Evolutionary conservation across 2,888 invertebrate species (phyloP).

Genomic region (Empis livida): DNA sequence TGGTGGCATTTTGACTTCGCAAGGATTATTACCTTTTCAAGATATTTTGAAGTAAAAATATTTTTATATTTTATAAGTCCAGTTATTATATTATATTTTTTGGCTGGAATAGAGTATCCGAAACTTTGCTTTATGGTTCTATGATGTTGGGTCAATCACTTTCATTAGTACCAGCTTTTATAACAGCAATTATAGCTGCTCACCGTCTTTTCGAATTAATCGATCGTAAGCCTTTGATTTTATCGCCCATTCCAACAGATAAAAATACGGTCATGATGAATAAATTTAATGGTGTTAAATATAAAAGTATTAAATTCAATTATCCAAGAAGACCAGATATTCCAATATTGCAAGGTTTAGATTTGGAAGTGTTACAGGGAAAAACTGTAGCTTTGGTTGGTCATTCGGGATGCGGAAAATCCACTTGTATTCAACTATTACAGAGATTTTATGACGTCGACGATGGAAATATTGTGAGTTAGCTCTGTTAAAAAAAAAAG

Average conservation of each 20-base stretch:
- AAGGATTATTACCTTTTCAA: conserved; percentile 48
- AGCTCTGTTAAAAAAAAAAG: no score
- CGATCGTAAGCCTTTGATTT: conserved; percentile 44
- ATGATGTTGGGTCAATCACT: conserved; percentile 70
- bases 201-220: conserved; percentile 53
- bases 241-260: conserved; percentile 33
- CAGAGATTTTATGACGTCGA: conserved; percentile 70
- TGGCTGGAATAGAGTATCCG: conserved; percentile 45
- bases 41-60: conserved; percentile 54
- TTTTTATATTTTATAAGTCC: not conserved
- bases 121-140: conserved; percentile 62
- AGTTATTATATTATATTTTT: not conserved
- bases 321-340: conserved; percentile 71
- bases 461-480: conserved; percentile 44
- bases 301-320: conserved; percentile 56
- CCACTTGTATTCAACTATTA: conserved; percentile 65
- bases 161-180: conserved; percentile 66
- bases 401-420: conserved; percentile 69
- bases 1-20: conserved; percentile 55
- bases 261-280: conserved; percentile 27
- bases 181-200: conserved; percentile 57
- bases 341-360: conserved; percentile 57
- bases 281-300: conserved; percentile 36
- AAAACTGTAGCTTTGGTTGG: conserved; percentile 62
- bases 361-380: conserved; percentile 52